Base-by-base conservation (phyloP, 2,797 vertebrate species). In the Gymnothorax javanicus region DNA sequence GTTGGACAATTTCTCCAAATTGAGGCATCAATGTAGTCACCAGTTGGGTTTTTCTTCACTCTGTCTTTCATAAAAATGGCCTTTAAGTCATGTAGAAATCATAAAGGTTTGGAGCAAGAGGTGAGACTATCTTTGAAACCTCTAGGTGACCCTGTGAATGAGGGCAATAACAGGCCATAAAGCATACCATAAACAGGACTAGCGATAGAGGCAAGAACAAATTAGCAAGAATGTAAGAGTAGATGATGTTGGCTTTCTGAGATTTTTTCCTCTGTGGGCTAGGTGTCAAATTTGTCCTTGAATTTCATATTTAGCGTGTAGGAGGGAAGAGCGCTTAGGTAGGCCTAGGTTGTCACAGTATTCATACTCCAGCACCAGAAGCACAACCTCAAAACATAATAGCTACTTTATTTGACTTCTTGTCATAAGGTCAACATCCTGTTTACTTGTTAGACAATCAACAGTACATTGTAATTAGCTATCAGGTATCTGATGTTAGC, bases 201-300 rank as follows among this genome's bases (percentile, higher is more conserved):
- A 71, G 67, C n/a, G 67, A 69, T 69, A 6, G 15, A 69, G n/a
- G 23, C 7, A 69, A 25, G 67, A 27, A 3, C 23, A n/a, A 69
- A 69, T n/a, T 69, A 25, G 11, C 67, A 27, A 27, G 69, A 27
- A 33, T n/a, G 27, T 12, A 71, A 71, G 69, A 71, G 69, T 11
- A 71, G 69, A 71, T 71, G 9, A 71, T 71, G 69, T 71, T 71
- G 69, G 25, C 69, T 71, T 71, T 71, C 69, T 27, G 23, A 27
- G 4, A 11, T 11, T 71, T 71, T 12, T 33, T 71, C 12, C 11
- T 71, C n/a, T 71, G 13, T 71, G 27, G 69, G n/a, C 11, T n/a
- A 67, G 64, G 64, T 23, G 23, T 67, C 64, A 67, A n/a, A 67
- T 5, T 23, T 62, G 15, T 62, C 15, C 64, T 67, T 67, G 64